Percentiles rank a stretch among this genome's conserved stretches.
Evolutionary conservation across 2,888 invertebrate genomes (phyloP).

Genomic region (Eupsilia transversa): DNA sequence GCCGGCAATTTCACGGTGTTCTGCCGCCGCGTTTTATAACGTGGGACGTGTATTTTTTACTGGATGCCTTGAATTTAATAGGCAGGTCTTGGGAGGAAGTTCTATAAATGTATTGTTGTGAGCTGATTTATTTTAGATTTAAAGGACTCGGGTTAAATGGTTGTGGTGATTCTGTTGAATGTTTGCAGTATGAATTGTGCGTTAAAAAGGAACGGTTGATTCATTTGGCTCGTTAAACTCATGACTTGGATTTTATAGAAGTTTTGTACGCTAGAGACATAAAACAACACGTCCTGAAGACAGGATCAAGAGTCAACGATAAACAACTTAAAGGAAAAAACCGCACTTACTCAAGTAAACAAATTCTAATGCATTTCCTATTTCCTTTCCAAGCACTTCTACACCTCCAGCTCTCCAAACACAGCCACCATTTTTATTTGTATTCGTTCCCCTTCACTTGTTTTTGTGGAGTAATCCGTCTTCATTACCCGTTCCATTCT

Average conservation of each 20-base stretch:
- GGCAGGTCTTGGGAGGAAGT: constrained; percentile 54
- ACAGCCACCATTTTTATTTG: constrained; percentile 63
- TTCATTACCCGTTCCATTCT: constrained; percentile 76
- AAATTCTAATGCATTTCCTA: constrained; percentile 56
- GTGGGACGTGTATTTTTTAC: constrained; percentile 58
- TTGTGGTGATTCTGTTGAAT: neutral
- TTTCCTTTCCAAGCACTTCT: constrained; percentile 54
- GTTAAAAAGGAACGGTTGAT: neutral
- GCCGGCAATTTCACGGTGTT: constrained; percentile 74
- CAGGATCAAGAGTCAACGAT: neutral
- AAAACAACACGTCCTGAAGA: neutral
- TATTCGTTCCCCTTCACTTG: constrained; percentile 66
- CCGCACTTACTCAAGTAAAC: constrained; percentile 27
- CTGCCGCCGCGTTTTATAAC: constrained; percentile 66
- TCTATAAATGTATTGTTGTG: constrained; percentile 38
- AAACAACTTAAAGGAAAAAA: constrained; percentile 1
- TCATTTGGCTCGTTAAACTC: neutral
- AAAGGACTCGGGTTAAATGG: neutral
- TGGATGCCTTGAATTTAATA: constrained; percentile 62
- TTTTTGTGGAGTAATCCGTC: constrained; percentile 76
- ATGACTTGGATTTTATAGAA: neutral
- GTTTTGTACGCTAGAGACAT: neutral
- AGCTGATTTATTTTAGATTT: constrained; percentile 48
- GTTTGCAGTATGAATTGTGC: neutral
- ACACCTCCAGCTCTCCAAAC: constrained; percentile 43